Evolutionary conservation across 2,113 vertebrate species (phyloP), one percentile per base, ranked within the genome.

Genomic region (Malurus cyaneus): DNA sequence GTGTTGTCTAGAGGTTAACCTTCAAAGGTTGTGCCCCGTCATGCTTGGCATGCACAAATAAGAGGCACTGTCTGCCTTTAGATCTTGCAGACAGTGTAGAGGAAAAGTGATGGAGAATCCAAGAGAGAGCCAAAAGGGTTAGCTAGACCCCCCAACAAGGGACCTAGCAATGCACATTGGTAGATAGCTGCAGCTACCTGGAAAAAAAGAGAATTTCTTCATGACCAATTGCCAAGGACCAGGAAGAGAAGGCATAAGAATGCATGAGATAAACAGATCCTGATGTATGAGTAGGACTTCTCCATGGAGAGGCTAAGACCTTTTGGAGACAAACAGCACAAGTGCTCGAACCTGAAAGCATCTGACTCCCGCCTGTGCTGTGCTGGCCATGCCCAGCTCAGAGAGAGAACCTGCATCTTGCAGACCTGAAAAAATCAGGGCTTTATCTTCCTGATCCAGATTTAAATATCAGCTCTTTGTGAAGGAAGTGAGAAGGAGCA

Each of bases 331-430:
- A 60, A 85, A 67, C 32, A n/a, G 32, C 24, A 34, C 26, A 74
- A 89, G 14, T 34, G 12, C n/a, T 64, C 39, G 50, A 49, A 62
- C 31, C 41, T 76, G 36, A 39, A 69, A 69, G 29, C 4, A 9
- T 34, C 39, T 61, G 32, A 71, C 24, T 16, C 44, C 24, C 44
- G 18, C 17, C 49, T 36, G 18, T 20, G 34, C 57, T 79, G 65
- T 0, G 0, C 36, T 34, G 34, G 61, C 18, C 76, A 25, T 34
- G 12, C 28, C 13, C 53, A 61, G 57, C 10, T 69, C 1, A 5
- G 56, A 57, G n/a, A 74, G 9, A 44, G 16, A 69, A 42, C 26
- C 70, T 77, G 54, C 36, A 24, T 41, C 54, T 79, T 60, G 54
- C 53, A 81, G 57, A 71, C 29, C 61, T 78, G 72, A 71, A 52